Conservation (phyloP, 2,888 invertebrate genomes). For the Ormyrus pomaceus region DNA sequence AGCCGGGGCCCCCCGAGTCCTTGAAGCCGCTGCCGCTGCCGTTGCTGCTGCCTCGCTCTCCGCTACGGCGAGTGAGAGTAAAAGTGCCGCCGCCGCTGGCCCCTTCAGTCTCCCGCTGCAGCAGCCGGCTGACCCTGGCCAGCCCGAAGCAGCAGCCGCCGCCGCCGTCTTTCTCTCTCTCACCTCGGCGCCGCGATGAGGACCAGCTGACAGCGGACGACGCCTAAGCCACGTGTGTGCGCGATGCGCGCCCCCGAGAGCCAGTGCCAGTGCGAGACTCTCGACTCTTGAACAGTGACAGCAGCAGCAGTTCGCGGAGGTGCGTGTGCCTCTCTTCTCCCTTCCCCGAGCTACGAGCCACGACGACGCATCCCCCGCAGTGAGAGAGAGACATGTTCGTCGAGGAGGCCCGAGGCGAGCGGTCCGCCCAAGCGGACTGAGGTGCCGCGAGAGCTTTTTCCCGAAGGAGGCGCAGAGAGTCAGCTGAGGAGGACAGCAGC, state of each 20-base stretch:
- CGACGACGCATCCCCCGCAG: not conserved
- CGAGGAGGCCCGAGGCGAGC: too few relatives aligned
- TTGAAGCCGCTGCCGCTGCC: slow-evolving; percentile 59
- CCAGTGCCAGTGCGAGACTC: slow-evolving; percentile 20
- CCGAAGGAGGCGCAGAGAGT: not conserved
- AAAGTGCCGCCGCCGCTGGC: slow-evolving; percentile 23
- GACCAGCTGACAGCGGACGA: slow-evolving; percentile 53
- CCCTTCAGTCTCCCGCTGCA: not conserved
- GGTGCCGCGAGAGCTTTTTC: too few relatives aligned
- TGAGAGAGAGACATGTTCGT: not conserved
- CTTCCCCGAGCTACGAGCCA: not conserved
- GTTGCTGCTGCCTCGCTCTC: not conserved
- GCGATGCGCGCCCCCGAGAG: not conserved
- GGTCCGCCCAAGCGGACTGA: too few relatives aligned
- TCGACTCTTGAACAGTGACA: not conserved
- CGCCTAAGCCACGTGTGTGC: not conserved
- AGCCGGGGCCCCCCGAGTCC: slow-evolving; percentile 63
- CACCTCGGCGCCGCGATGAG: slow-evolving; percentile 5
- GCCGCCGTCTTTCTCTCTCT: not conserved
- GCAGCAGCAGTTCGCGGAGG: not conserved
- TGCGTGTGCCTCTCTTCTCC: not conserved
- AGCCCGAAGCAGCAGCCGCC: not conserved
- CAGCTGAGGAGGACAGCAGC: not conserved
- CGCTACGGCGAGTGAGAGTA: slow-evolving; percentile 26
- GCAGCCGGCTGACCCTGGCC: slow-evolving; percentile 19